phyloP scores from a whole-genome alignment of 2,797 vertebrate species.

The Anomalospiza imberbis region DNA sequence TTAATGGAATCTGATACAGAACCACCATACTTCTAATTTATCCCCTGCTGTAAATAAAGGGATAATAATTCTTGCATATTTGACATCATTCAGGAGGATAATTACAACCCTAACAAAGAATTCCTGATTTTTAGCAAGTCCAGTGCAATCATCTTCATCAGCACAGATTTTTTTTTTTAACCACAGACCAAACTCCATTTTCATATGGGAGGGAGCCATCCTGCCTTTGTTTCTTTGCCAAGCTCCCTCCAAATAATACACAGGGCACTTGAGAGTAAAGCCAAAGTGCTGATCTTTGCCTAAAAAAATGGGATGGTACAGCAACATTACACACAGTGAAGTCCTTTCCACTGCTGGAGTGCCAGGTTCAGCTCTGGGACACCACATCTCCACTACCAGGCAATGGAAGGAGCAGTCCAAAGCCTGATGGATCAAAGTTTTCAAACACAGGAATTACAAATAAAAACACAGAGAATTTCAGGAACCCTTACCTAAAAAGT shows the following conservation, averaged over 20 bases:
- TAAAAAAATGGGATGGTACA: not conserved
- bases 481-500: constrained; percentile 87
- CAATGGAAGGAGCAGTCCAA: not conserved
- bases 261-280: not conserved
- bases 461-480: not conserved
- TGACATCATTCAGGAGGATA: not conserved
- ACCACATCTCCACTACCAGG: not conserved
- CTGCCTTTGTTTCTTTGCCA: not conserved
- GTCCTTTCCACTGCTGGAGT: not conserved
- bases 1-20: not conserved
- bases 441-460: not conserved
- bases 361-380: not conserved
- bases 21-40: not conserved
- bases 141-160: not conserved
- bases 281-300: not conserved
- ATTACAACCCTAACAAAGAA: not conserved
- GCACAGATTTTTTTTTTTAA: not conserved
- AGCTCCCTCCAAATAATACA: not conserved
- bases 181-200: not conserved
- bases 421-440: not conserved
- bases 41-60: not conserved
- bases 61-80: not conserved
- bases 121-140: not conserved
- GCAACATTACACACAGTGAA: not conserved
- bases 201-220: not conserved